Evolutionary conservation across 2,797 vertebrate genomes (phyloP).

Genomic region (Tympanoctomys barrerae): DNA sequence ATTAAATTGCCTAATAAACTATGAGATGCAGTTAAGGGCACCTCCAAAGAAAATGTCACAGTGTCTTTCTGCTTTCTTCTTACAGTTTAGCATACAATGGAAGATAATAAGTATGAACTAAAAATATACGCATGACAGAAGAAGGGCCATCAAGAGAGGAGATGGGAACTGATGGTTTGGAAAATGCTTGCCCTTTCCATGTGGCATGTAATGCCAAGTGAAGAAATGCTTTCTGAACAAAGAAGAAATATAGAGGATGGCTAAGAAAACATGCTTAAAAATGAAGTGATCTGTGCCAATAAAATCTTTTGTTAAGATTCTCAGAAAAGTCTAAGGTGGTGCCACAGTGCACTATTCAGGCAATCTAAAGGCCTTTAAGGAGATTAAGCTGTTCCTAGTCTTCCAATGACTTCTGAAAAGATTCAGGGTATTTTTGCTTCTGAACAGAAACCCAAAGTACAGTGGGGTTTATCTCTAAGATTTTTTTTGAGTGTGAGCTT

Average conservation of each 20-base stretch:
- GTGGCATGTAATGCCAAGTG: neutral
- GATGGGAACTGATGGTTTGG: neutral
- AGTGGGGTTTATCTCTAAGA: neutral
- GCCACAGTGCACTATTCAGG: neutral
- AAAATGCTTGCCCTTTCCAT: neutral
- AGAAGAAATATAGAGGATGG: neutral
- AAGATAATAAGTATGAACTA: neutral
- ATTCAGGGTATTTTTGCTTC: neutral
- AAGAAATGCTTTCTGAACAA: neutral
- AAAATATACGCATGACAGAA: neutral
- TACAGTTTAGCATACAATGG: neutral
- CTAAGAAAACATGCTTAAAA: neutral
- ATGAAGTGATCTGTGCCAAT: neutral
- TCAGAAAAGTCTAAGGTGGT: neutral
- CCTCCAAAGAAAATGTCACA: neutral
- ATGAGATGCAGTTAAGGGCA: neutral
- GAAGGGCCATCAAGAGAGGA: neutral
- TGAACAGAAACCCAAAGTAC: neutral
- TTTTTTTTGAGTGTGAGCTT: neutral
- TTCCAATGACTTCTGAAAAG: neutral
- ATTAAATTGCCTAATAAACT: neutral
- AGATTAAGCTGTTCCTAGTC: neutral
- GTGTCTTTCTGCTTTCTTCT: neutral
- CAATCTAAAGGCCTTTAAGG: neutral
- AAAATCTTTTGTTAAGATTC: neutral